A percentile compares a stretch with the other conserved stretches of the same genome.
Conservation (phyloP, 2,797 vertebrate species). For the Moxostoma hubbsi region DNA sequence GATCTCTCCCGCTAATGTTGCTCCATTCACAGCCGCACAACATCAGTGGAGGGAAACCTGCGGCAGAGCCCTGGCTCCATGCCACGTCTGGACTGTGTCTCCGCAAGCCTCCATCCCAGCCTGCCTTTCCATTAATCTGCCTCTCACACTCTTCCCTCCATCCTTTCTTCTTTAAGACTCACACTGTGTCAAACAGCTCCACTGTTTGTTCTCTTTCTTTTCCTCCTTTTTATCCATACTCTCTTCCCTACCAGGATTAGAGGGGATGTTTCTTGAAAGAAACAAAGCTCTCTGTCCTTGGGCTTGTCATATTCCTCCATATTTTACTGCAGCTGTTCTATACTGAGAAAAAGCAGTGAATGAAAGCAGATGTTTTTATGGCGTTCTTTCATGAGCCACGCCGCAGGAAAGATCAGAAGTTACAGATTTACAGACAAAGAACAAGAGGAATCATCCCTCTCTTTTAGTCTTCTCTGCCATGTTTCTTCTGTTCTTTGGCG, state of each 20-base stretch:
- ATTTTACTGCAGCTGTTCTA: slow-evolving; percentile 12
- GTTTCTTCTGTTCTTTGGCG: background rate
- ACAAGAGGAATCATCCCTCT: background rate
- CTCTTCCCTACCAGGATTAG: slow-evolving; percentile 42
- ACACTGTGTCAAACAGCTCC: slow-evolving; percentile 9
- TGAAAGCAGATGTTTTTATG: slow-evolving; percentile 40
- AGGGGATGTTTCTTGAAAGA: slow-evolving; percentile 52
- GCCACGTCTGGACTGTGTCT: slow-evolving; percentile 25
- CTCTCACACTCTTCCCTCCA: slow-evolving; percentile 17
- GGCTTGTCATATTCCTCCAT: slow-evolving; percentile 28
- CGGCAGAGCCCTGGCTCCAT: slow-evolving; percentile 5
- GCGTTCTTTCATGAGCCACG: slow-evolving; percentile 31
- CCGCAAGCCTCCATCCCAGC: slow-evolving; percentile 33
- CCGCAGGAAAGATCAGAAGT: slow-evolving; percentile 35
- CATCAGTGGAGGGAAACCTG: background rate
- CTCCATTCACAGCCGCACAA: background rate
- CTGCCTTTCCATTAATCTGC: slow-evolving; percentile 43
- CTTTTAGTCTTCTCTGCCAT: background rate
- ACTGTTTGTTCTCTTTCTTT: slow-evolving; percentile 41
- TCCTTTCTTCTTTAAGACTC: slow-evolving; percentile 19
- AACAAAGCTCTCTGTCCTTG: slow-evolving; percentile 46
- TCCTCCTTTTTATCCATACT: slow-evolving; percentile 9
- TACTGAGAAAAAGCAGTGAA: slow-evolving; percentile 24
- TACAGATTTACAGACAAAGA: background rate
- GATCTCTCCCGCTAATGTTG: slow-evolving; percentile 7